Evolutionary conservation across 2,113 vertebrate genomes (phyloP), one percentile per base, ranked within the genome.

Genomic region (Hyperopisus bebe): DNA sequence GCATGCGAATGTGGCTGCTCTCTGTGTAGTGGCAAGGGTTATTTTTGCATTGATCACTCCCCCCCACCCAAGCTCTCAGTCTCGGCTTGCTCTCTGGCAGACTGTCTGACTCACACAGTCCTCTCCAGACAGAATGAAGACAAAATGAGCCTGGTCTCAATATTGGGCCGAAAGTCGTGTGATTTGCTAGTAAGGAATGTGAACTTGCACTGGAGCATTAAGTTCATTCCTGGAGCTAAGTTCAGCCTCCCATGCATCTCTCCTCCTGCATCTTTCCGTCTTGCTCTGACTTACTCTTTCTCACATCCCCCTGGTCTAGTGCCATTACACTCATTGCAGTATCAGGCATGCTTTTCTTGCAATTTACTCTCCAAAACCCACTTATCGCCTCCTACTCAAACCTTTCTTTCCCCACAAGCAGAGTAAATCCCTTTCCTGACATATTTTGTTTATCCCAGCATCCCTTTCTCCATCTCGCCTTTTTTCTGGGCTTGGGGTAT

Each of bases 181-280:
- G 93, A 95, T 94, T 92, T 93, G 92, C 91, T 70, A 86, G 86
- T 89, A 90, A 93, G 93, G 94, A 96, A 95, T 94, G 93, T 92
- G 93, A 94, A 90, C 91, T 94, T 91, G 91, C 93, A 94, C 91
- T 92, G 91, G 88, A 93, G 94, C 92, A 91, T 94, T 93, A 94
- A 94, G 89, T 93, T 93, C 91, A 90, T 92, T 94, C 92, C 91
- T 87, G 87, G 90, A 91, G 90, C 92, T 92, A 89, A 35, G 88
- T 44, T 77, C 70, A 39, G 70, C 66, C 66, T 31, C 66, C 27
- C 66, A 74, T 74, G 11, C 70, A 39, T 35, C 70, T 17, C 31
- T 17, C 93, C 88, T 93, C 92, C 83, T 90, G 17, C 39, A 46
- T 94, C 90, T 91, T 86, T 87, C 85, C 4, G 21, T 94, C 90